Base-by-base conservation (phyloP, 1,140 invertebrate genomes). In the Pseudomyrmex cubaensis region DNA sequence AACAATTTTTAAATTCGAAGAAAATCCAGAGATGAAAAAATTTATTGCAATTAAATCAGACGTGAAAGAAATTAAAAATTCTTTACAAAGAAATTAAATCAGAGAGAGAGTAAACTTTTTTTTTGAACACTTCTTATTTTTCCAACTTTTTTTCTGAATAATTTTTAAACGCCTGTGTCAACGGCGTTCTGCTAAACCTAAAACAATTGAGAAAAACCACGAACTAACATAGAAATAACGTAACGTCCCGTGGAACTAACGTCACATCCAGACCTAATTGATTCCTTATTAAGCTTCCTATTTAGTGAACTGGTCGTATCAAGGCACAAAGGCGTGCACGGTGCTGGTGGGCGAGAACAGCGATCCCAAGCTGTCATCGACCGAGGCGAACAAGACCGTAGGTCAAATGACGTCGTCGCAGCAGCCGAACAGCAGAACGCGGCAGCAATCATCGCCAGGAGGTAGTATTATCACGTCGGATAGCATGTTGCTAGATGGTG, bases 241-340 rank as follows among this genome's bases (percentile, higher is more conserved):
- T 17, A 50, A 35, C 17, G 5, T 17, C 10, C 4, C 5, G n/a
- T 56, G 20, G 1, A 61, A 57, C 66, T 70, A 70, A 80, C 76
- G 25, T 44, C 35, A 35, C 64, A 2, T 22, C 44, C 63, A 57
- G 48, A 57, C 8, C 50, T 70, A 69, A 78, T 78, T 78, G 52
- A 72, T 72, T 22, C 54, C 66, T 72, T 25, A 80, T 80, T 85
- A 90, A 96, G 97, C 96, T 69, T 97, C 97, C 83, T 97, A 97
- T 92, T 95, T 97, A 87, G 95, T 98, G 84, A 97, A 96, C 92
- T 97, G 96, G 96, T 97, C 97, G 90, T 97, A 97, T 93, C 96
- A 97, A 92, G 96, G 96, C 76, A 95, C 96, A 64, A 97, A 97
- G 90, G 96, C 97, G 50, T 98, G 97, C 95, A 96, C 97, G 87